phyloP scores from a whole-genome alignment of 2,797 vertebrate genomes.

The Pterois miles region DNA sequence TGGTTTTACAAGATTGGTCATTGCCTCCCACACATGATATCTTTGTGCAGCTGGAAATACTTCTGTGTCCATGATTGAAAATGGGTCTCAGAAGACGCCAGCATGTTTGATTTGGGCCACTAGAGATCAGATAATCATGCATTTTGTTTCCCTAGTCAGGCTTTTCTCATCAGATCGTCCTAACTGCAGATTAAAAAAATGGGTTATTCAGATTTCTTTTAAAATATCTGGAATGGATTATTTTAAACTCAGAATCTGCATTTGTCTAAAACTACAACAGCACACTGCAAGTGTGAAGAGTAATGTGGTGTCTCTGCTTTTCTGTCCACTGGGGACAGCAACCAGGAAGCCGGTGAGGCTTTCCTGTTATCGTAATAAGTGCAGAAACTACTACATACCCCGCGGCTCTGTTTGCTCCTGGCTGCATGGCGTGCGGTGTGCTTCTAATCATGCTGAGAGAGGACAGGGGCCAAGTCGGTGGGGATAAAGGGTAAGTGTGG shows the following conservation, averaged over 20 bases:
- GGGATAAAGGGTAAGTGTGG: conserved; percentile 63
- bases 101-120: conserved; percentile 57
- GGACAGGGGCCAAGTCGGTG: conserved; percentile 56
- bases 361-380: conserved; percentile 27
- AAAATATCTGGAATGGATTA: neutral
- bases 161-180: conserved; percentile 28
- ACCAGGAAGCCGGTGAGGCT: conserved; percentile 12
- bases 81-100: conserved; percentile 34
- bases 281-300: conserved; percentile 6
- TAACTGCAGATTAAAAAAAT: neutral
- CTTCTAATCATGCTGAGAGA: conserved; percentile 67
- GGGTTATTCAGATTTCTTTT: neutral
- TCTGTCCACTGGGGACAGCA: conserved; percentile 8
- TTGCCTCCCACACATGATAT: conserved; percentile 45
- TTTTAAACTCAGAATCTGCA: neutral
- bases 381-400: conserved; percentile 11
- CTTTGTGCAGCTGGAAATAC: conserved; percentile 63
- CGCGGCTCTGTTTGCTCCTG: conserved; percentile 18
- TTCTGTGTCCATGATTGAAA: conserved; percentile 26
- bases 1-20: conserved; percentile 47
- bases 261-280: neutral
- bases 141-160: conserved; percentile 26
- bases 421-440: conserved; percentile 5
- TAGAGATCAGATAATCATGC: conserved; percentile 41
- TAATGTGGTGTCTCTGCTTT: conserved; percentile 13